Evolutionary conservation across 2,888 invertebrate genomes (phyloP), one percentile per base, ranked within the genome.

Genomic region (Limnephilus auricula): DNA sequence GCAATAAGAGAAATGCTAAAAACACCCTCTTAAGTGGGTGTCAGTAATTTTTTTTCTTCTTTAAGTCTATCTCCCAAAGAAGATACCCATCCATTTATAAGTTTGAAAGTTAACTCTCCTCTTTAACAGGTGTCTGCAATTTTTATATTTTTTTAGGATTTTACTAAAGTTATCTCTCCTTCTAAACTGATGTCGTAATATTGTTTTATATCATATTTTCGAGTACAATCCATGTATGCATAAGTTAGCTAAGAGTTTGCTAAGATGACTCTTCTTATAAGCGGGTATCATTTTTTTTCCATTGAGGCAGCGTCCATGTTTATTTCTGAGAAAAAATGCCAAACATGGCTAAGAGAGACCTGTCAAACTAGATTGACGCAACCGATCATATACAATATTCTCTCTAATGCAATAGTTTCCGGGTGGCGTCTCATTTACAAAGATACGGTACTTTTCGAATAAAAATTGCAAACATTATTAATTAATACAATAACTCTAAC

Each of bases 281-380:
- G 65, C 65, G n/a, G 9, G 25, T 25, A 6, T 65, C 9, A 25
- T 18, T 65, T 65, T 65, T 65, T 65, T 65, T 25, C 65, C 18
- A 9, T 25, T 9, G 18, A 65, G 65, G 25, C 9, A 65, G n/a
- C 25, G 1, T 65, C 25, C n/a, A n/a, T 65, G 65, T 65, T 65
- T n/a, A 25, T 65, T 65, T 65, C 25, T n/a, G n/a, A 65, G 65
- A 65, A 65, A 65, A 65, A 65, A n/a, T 65, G 65, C 25, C 65
- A 65, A 65, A 65, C n/a, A 65, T 65, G 65, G 65, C 65, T 25
- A 25, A 65, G 65, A 65, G 65, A 65, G 65, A 65, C 65, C 65
- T 65, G 65, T 65, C 65, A 65, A 65, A 65, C 65, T 65, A 65
- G 65, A 65, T 65, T 65, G 65, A n/a, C 65, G 65, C 65, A 65